Conservation (phyloP, 2,888 invertebrate genomes). For the Papilio elwesi region DNA sequence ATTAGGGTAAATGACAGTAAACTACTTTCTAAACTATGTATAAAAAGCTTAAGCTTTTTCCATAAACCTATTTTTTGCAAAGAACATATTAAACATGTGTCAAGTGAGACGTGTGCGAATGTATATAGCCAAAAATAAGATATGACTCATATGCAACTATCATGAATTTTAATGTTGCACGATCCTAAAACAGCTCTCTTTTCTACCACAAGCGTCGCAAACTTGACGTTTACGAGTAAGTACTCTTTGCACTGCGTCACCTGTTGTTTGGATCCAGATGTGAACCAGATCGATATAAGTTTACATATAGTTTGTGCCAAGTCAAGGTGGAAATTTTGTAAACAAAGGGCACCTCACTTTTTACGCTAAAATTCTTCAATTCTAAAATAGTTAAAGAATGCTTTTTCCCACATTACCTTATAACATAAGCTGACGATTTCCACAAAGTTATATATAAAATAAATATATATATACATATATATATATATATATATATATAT, state of each 20-base stretch:
- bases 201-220: background rate
- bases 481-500: too few relatives aligned
- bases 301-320: too few relatives aligned
- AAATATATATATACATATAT: too few relatives aligned
- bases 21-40: slow-evolving; percentile 42
- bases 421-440: too few relatives aligned
- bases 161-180: background rate
- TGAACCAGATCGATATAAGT: background rate
- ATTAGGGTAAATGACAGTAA: slow-evolving; percentile 37
- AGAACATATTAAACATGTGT: background rate
- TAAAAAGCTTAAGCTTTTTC: background rate
- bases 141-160: background rate
- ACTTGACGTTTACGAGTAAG: background rate
- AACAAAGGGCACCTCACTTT: too few relatives aligned
- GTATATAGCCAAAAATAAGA: background rate
- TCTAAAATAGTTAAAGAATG: too few relatives aligned
- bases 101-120: background rate
- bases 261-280: background rate
- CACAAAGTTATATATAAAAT: too few relatives aligned
- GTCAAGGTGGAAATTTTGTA: too few relatives aligned
- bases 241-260: background rate
- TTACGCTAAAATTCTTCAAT: too few relatives aligned
- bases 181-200: background rate
- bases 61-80: background rate
- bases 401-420: too few relatives aligned